Conservation (phyloP, 2,797 vertebrate species). For the Sebastes kiyomatsui region DNA sequence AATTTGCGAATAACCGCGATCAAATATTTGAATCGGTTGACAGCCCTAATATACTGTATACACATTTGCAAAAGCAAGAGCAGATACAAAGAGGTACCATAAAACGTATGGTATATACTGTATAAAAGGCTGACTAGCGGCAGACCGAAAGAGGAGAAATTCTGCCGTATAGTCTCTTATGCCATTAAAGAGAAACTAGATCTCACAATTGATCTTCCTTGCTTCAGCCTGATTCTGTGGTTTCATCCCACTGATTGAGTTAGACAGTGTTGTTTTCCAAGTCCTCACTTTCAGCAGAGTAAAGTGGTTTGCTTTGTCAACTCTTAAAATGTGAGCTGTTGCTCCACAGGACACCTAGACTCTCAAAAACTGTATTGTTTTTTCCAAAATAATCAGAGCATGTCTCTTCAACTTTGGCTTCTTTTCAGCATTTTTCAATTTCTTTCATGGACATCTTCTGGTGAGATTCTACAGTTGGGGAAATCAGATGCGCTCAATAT, state of each 20-base stretch:
- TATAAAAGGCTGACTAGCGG: too few species aligned
- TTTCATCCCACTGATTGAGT: slow-evolving; percentile 6
- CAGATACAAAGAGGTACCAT: neutral
- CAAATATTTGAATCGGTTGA: too few species aligned
- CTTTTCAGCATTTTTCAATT: slow-evolving; percentile 11
- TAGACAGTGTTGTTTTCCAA: neutral
- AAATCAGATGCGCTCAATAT: slow-evolving; percentile 30
- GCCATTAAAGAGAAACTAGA: neutral
- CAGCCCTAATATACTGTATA: too few species aligned
- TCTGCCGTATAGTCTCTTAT: neutral
- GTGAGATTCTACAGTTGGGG: neutral
- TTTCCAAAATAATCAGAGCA: neutral
- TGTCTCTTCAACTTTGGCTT: neutral
- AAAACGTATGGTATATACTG: neutral
- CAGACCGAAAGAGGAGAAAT: too few species aligned
- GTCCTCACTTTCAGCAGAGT: slow-evolving; percentile 9
- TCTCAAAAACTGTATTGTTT: neutral
- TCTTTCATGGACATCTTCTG: neutral
- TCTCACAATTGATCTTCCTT: neutral
- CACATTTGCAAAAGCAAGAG: neutral
- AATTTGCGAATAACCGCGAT: too few species aligned
- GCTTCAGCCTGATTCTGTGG: neutral
- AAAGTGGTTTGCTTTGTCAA: neutral
- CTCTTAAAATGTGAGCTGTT: slow-evolving; percentile 14
- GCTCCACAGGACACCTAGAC: slow-evolving; percentile 3